Evolutionary conservation across 2,113 vertebrate species (phyloP).

Genomic region (Arvicanthis niloticus): DNA sequence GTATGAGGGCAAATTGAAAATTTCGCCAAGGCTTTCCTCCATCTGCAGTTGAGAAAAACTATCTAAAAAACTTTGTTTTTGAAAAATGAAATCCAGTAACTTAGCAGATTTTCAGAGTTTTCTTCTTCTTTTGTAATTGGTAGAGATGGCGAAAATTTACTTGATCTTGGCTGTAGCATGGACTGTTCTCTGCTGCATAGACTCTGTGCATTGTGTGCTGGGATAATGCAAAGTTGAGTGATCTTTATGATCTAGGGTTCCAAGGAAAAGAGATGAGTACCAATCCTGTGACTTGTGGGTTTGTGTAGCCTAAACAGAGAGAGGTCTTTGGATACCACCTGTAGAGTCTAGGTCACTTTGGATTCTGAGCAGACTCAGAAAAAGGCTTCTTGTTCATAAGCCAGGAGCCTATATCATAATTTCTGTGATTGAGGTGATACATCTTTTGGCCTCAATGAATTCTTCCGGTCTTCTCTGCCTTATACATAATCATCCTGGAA

Average conservation of each 20-base stretch:
- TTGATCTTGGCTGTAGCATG: fast-evolving
- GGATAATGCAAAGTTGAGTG: not conserved
- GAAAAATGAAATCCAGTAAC: not conserved
- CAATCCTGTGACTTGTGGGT: not conserved
- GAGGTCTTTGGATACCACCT: not conserved
- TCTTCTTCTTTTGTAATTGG: not conserved
- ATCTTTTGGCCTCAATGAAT: not conserved
- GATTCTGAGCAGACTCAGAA: not conserved
- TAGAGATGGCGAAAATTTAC: not conserved
- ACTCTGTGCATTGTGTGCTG: not conserved
- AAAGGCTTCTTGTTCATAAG: not conserved
- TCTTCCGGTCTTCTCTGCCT: fast-evolving
- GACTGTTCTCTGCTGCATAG: not conserved
- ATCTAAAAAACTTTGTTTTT: not conserved
- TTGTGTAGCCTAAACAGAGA: not conserved
- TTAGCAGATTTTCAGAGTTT: not conserved
- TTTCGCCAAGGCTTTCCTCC: not conserved
- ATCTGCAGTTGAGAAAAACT: not conserved
- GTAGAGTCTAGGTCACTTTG: not conserved
- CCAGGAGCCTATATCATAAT: not conserved
- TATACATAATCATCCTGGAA: not conserved
- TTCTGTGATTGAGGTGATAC: not conserved
- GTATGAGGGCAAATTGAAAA: not conserved
- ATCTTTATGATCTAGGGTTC: not conserved
- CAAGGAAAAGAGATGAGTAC: not conserved